Conservation (phyloP, 2,888 invertebrate genomes). For the Drosophila maculinotata region DNA sequence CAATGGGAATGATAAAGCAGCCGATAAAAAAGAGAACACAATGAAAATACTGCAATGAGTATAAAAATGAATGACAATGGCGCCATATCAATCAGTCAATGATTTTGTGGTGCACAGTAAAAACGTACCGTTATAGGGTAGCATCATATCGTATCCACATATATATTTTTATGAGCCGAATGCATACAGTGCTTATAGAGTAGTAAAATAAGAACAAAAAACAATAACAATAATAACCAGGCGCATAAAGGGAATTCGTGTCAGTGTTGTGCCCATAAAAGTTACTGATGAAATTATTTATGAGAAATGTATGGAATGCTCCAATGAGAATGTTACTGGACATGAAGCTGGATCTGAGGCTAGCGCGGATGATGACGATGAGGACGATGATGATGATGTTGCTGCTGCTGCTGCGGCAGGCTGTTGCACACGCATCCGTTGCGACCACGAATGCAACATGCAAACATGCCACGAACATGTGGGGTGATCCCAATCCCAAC, state of each 20-base stretch:
- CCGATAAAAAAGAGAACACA: constrained; percentile 49
- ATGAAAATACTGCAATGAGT: constrained; percentile 40
- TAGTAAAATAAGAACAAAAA: constrained; percentile 46
- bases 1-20: constrained; percentile 27
- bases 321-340: constrained; percentile 8
- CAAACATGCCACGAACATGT: constrained; percentile 74
- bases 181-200: constrained; percentile 36
- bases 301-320: constrained; percentile 65
- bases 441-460: constrained; percentile 62
- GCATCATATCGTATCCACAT: not conserved
- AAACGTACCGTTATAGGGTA: constrained; percentile 19
- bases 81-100: constrained; percentile 70
- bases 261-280: constrained; percentile 41
- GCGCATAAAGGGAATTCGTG: constrained; percentile 33
- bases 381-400: constrained; percentile 24
- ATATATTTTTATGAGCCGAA: constrained; percentile 46
- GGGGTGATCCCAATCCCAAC: constrained; percentile 82
- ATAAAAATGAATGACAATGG: constrained; percentile 73
- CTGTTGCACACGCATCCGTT: constrained; percentile 37
- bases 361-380: constrained; percentile 11
- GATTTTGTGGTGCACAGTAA: constrained; percentile 43
- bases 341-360: constrained; percentile 1
- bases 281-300: constrained; percentile 74
- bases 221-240: constrained; percentile 22
- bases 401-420: constrained; percentile 21